A percentile compares a stretch with the other conserved stretches of the same genome.
Evolutionary conservation across 2,113 vertebrate genomes (phyloP).

Genomic region (Tyto alba): DNA sequence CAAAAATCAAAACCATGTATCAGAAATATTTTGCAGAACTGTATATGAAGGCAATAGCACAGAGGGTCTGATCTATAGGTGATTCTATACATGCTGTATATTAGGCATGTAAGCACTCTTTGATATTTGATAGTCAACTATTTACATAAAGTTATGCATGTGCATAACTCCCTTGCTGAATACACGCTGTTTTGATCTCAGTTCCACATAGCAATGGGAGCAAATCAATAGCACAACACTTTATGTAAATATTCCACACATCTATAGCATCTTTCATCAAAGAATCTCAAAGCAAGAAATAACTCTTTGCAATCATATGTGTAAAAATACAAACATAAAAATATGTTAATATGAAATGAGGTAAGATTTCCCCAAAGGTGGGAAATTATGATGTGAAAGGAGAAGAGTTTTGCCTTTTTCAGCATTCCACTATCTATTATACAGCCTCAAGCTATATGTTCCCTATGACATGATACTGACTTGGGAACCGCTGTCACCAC

Average conservation of each 20-base stretch:
- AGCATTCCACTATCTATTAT: neutral
- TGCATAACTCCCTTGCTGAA: neutral
- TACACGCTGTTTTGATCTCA: neutral
- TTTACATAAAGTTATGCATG: neutral
- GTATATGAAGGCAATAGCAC: neutral
- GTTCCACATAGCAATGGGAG: neutral
- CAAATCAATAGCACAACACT: neutral
- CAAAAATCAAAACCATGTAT: neutral
- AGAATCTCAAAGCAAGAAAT: neutral
- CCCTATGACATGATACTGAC: neutral
- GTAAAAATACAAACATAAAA: slow-evolving; percentile 8
- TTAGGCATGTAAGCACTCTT: neutral
- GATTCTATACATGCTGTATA: neutral
- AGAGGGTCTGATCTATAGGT: neutral
- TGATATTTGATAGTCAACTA: slow-evolving; percentile 23
- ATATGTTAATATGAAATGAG: neutral
- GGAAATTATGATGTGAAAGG: neutral
- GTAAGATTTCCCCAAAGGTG: neutral
- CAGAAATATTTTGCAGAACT: neutral
- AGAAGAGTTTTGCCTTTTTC: neutral
- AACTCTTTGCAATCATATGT: neutral
- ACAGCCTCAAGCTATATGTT: neutral
- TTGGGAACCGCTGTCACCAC: neutral
- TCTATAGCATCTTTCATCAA: neutral
- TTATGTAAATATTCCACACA: neutral